Base-by-base conservation (phyloP, 2,888 invertebrate genomes). In the Chaitophorus viminalis region DNA sequence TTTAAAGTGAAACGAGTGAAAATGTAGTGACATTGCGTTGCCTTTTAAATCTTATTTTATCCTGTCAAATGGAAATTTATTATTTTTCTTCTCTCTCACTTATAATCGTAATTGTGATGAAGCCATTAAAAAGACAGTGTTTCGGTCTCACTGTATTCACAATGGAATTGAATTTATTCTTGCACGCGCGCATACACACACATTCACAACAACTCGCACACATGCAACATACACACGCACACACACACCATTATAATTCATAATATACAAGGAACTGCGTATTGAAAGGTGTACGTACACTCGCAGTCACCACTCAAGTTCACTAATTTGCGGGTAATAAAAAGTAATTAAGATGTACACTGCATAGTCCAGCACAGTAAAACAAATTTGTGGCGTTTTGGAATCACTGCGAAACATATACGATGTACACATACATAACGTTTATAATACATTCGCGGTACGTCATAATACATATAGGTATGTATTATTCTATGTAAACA, bases 131-230 rank as follows among this genome's bases (percentile, higher is more conserved):
- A 86, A 72, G 72, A 79, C 78, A 36, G 39, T 29, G 54, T 79
- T 78, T 54, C 72, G 54, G 78, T 78, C 33, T 77, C 72, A 21
- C 39, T 31, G 9, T 52, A 21, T 77, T 85, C 68, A 68, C 68
- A 77, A 33, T 33, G 84, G 72, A 86, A 86, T 86, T 86, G 78
- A 79, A 86, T 79, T n/a, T n/a, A n/a, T n/a, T 86, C 54, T 36
- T 21, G 70, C 70, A 21, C 84, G 18, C 17, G 6, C 70, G 25
- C 74, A 54, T n/a, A 39, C 33, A 82, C 25, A 36, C 46, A 68
- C 31, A 65, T n/a, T 52, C 54, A 70, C 39, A 36, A 5, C 6
- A 3, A 29, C 31, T 36, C 18, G 29, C 25, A 9, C 17, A 8
- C 46, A 33, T 11, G 14, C 46, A 52, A 33, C 46, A 9, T 9